Percentiles rank a stretch among this genome's conserved stretches.
Evolutionary conservation across 1,140 invertebrate genomes (phyloP).

Genomic region (Megathymus violae): DNA sequence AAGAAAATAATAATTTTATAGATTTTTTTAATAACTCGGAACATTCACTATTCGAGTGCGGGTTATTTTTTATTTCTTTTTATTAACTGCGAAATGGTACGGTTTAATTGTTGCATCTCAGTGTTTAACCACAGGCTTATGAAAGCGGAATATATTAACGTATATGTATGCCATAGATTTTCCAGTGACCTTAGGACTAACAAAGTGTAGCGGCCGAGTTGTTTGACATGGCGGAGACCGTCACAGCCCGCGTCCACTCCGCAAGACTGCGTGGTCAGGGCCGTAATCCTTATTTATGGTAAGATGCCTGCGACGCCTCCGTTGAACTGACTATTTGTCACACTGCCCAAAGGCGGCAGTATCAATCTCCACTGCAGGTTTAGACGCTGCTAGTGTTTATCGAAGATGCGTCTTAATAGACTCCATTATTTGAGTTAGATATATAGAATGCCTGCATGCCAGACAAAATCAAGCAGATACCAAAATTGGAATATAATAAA

Average conservation of each 20-base stretch:
- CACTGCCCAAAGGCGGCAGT: slow-evolving; percentile 50
- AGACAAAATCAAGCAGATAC: too few species aligned
- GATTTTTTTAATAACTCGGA: too few species aligned
- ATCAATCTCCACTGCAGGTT: slow-evolving; percentile 72
- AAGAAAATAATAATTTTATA: too few species aligned
- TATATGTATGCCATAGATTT: slow-evolving; percentile 18
- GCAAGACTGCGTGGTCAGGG: slow-evolving; percentile 72
- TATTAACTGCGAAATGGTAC: too few species aligned
- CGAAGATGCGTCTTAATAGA: slow-evolving; percentile 11
- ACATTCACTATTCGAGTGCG: too few species aligned
- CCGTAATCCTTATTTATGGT: slow-evolving; percentile 81
- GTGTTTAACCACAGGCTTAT: not conserved
- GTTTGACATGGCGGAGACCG: slow-evolving; percentile 57
- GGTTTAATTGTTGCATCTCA: not conserved
- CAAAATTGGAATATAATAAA: too few species aligned
- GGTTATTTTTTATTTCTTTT: too few species aligned
- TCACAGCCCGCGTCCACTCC: slow-evolving; percentile 65
- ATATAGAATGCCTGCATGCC: too few species aligned
- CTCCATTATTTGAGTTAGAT: slow-evolving; percentile 1
- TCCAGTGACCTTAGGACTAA: slow-evolving; percentile 39
- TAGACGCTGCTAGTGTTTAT: slow-evolving; percentile 38
- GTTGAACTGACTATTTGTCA: slow-evolving; percentile 77
- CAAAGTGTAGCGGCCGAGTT: slow-evolving; percentile 48
- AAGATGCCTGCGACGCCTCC: slow-evolving; percentile 76
- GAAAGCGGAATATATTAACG: slow-evolving; percentile 12